These are phyloP conservation scores for Drosophila orena DNA, from an alignment of 1,140 invertebrate species.

Conservation along the genomic window DNA sequence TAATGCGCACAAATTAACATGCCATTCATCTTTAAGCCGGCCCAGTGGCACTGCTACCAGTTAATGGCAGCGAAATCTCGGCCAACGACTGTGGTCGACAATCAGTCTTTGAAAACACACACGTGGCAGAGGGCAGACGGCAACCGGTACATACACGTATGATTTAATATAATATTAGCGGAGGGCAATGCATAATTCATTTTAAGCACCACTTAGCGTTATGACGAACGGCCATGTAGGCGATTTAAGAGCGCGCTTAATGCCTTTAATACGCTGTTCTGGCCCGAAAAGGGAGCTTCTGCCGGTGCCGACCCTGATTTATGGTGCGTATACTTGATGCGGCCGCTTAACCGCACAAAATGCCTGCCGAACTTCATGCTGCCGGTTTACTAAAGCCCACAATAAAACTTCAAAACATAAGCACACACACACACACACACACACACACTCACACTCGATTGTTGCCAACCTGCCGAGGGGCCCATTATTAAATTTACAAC, in stretches of 20 bases:
- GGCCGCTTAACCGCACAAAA: slow-evolving; percentile 68
- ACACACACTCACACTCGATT: no score
- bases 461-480: not conserved
- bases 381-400: slow-evolving; percentile 46
- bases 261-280: slow-evolving; percentile 76
- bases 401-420: slow-evolving; percentile 61
- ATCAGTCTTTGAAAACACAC: slow-evolving; percentile 28
- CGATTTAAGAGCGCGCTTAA: slow-evolving; percentile 76
- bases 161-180: slow-evolving; percentile 40
- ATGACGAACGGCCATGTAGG: slow-evolving; percentile 63
- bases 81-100: slow-evolving; percentile 2
- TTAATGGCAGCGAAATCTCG: slow-evolving; percentile 45
- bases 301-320: slow-evolving; percentile 70
- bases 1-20: slow-evolving; percentile 72
- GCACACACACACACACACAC: slow-evolving; percentile 16
- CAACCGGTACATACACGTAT: slow-evolving; percentile 19
- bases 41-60: slow-evolving; percentile 6
- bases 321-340: slow-evolving; percentile 80
- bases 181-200: slow-evolving; percentile 74
- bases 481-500: slow-evolving; percentile 78
- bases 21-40: slow-evolving; percentile 35
- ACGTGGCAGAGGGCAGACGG: not conserved
- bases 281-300: slow-evolving; percentile 43
- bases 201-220: slow-evolving; percentile 81
- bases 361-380: slow-evolving; percentile 47